A percentile compares a stretch with the other conserved stretches of the same genome.
Evolutionary conservation across 2,888 invertebrate species (phyloP).

Genomic region (Clostera curtula): DNA sequence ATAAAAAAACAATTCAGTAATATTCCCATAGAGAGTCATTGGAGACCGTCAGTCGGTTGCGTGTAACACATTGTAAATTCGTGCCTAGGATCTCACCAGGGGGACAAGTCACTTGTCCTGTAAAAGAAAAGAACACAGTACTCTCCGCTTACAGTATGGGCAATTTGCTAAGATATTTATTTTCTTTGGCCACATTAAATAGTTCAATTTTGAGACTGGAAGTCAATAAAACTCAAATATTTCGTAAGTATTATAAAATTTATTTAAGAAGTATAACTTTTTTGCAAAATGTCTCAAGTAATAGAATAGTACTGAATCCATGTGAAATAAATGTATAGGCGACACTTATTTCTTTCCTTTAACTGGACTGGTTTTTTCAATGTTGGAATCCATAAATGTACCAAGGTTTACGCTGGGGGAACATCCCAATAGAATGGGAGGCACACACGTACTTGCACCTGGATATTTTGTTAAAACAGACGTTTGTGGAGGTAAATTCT

Average conservation of each 20-base stretch:
- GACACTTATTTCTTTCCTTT: no score
- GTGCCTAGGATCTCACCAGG: constrained; percentile 43
- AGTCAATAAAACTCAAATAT: no score
- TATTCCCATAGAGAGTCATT: constrained; percentile 39
- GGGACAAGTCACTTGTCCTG: constrained; percentile 43
- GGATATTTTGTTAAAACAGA: constrained; percentile 24
- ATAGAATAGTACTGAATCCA: no score
- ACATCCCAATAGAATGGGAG: constrained; percentile 43
- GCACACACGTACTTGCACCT: constrained; percentile 21
- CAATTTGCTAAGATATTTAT: no score
- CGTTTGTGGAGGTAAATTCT: constrained; percentile 6
- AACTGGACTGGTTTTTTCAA: constrained; percentile 5
- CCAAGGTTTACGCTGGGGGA: constrained; percentile 34
- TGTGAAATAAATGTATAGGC: no score
- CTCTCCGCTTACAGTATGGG: no score
- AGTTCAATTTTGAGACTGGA: no score
- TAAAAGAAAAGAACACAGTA: constrained; percentile 7
- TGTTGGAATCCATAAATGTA: constrained; percentile 9
- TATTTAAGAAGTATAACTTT: no score
- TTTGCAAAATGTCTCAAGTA: no score
- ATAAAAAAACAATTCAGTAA: constrained; percentile 20
- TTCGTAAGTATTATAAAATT: no score
- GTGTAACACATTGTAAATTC: constrained; percentile 45
- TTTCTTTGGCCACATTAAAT: no score
- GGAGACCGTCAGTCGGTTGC: constrained; percentile 14